phyloP scores from a whole-genome alignment of 2,113 vertebrate genomes.

The Hylia prasina region DNA sequence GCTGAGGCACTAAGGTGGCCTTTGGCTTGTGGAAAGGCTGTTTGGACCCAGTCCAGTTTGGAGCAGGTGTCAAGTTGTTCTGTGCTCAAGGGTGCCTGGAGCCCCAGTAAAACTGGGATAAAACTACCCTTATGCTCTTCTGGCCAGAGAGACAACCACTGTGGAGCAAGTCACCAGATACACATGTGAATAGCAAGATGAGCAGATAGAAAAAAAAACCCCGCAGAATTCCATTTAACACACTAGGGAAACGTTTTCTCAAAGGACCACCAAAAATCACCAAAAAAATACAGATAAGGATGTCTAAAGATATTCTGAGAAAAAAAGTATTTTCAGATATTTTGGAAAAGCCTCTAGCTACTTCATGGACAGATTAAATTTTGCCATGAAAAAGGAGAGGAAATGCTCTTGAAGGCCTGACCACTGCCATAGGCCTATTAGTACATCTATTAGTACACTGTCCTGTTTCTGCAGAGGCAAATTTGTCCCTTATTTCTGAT shows the following conservation, averaged over 20 bases:
- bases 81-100: not conserved
- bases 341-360: not conserved
- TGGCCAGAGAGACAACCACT: not conserved
- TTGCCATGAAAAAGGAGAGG: not conserved
- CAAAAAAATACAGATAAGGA: not conserved
- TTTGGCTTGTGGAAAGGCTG: not conserved
- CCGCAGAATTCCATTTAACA: not conserved
- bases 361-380: not conserved
- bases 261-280: not conserved
- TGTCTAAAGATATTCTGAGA: not conserved
- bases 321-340: not conserved
- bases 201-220: not conserved
- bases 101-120: not conserved
- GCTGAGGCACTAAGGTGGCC: not conserved
- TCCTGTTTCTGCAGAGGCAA: not conserved
- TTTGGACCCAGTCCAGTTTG: not conserved
- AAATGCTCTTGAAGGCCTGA: not conserved
- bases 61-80: not conserved
- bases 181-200: not conserved
- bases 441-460: not conserved
- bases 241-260: accelerated
- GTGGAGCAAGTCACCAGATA: not conserved
- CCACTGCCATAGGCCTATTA: not conserved
- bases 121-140: not conserved
- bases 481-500: not conserved